A percentile compares a stretch with the other conserved stretches of the same genome.
These are phyloP conservation scores for Pogonophryne albipinna DNA, from an alignment of 2,797 vertebrate species.

Conservation along the genomic window DNA sequence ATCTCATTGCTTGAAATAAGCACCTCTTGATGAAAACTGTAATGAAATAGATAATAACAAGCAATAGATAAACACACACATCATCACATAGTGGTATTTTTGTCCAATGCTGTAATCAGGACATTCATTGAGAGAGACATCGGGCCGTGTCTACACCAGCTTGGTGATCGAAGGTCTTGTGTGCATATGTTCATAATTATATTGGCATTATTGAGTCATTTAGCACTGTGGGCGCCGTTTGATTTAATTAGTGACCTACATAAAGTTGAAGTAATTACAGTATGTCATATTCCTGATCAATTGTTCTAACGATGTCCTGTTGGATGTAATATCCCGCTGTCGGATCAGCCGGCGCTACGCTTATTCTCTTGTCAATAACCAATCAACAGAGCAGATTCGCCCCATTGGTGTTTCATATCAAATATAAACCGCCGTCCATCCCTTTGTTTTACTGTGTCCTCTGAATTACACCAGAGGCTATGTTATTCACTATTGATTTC, in stretches of 20 bases:
- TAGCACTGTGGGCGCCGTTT: slow-evolving; percentile 87
- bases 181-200: slow-evolving; percentile 86
- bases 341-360: slow-evolving; percentile 74
- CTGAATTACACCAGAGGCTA: slow-evolving; percentile 62
- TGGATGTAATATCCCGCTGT: slow-evolving; percentile 88
- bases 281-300: slow-evolving; percentile 94
- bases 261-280: slow-evolving; percentile 90
- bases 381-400: slow-evolving; percentile 73
- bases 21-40: no score
- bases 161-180: slow-evolving; percentile 63
- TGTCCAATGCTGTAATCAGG: slow-evolving; percentile 46
- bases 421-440: slow-evolving; percentile 73
- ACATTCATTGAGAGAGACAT: slow-evolving; percentile 47
- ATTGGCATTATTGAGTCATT: slow-evolving; percentile 91
- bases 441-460: slow-evolving; percentile 66
- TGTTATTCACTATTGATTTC: slow-evolving; percentile 74
- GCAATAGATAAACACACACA: background rate
- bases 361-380: slow-evolving; percentile 90
- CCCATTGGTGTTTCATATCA: slow-evolving; percentile 82
- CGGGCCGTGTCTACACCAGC: slow-evolving; percentile 32
- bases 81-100: background rate
- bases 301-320: slow-evolving; percentile 89
- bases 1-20: background rate
- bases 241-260: slow-evolving; percentile 93
- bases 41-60: background rate